Evolutionary conservation across 2,888 invertebrate species (phyloP).

Genomic region (Himalopsyche anomala): DNA sequence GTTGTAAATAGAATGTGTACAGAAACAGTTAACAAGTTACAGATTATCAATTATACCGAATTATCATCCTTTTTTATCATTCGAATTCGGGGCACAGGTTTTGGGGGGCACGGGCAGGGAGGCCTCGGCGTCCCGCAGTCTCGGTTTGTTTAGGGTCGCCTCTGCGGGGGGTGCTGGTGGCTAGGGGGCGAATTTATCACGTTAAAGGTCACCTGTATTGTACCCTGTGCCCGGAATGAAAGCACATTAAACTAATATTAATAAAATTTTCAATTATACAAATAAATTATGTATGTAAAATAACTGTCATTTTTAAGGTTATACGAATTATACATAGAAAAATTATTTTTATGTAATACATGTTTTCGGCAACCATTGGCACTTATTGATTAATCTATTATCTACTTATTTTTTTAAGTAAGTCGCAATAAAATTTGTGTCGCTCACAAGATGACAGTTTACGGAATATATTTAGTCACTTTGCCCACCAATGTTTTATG

Average conservation of each 20-base stretch:
- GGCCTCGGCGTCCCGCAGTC: slow-evolving; percentile 75
- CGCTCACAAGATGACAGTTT: too few species aligned
- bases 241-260: slow-evolving; percentile 7
- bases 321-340: too few species aligned
- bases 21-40: slow-evolving; percentile 35
- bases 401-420: too few species aligned
- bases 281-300: neutral
- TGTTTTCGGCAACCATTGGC: too few species aligned
- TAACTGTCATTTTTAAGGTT: neutral
- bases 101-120: slow-evolving; percentile 69
- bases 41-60: slow-evolving; percentile 35
- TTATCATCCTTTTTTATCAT: slow-evolving; percentile 45
- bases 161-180: slow-evolving; percentile 69
- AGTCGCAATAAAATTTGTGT: too few species aligned
- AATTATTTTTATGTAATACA: too few species aligned
- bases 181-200: slow-evolving; percentile 67
- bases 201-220: slow-evolving; percentile 58
- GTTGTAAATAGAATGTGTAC: neutral
- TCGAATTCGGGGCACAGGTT: slow-evolving; percentile 7
- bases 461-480: too few species aligned
- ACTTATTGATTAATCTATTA: too few species aligned
- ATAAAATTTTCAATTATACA: neutral
- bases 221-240: slow-evolving; percentile 5
- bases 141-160: slow-evolving; percentile 73
- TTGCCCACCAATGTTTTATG: too few species aligned